A percentile compares a stretch with the other conserved stretches of the same genome.
Conservation (phyloP, 2,888 invertebrate species). For the Zaprionus obscuricornis region DNA sequence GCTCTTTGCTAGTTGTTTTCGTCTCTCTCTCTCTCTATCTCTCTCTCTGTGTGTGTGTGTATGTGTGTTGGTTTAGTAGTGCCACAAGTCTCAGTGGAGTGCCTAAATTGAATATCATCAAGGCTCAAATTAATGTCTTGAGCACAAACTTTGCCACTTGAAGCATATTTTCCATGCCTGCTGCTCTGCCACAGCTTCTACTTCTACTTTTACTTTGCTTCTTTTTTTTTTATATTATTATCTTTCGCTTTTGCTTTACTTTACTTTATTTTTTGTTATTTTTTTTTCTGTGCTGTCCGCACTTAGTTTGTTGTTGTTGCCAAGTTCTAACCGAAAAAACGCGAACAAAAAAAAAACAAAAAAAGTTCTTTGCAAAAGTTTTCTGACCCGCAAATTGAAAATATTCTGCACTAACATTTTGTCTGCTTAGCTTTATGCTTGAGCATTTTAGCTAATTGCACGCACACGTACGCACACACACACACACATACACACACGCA, state of each 20-base stretch:
- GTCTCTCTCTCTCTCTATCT: constrained; percentile 1
- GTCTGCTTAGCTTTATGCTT: constrained; percentile 16
- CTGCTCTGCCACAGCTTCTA: constrained; percentile 29
- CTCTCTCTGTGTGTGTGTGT: constrained; percentile 23
- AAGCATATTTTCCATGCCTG: constrained; percentile 60
- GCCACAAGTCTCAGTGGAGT: constrained; percentile 71
- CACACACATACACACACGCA: too few relatives aligned
- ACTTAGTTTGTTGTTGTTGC: constrained; percentile 42
- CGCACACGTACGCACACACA: constrained; percentile 48
- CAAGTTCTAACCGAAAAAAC: constrained; percentile 20
- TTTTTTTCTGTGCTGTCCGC: constrained; percentile 43
- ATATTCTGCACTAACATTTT: constrained; percentile 54
- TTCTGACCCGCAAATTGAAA: constrained; percentile 71
- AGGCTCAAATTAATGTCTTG: constrained; percentile 80
- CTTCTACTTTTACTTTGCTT: constrained; percentile 31
- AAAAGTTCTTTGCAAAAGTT: constrained; percentile 49
- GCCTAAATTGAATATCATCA: constrained; percentile 80
- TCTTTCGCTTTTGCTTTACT: constrained; percentile 1
- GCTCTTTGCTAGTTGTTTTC: constrained; percentile 37
- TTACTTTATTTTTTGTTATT: constrained; percentile 17
- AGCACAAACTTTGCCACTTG: constrained; percentile 74
- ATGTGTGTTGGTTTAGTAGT: constrained; percentile 43
- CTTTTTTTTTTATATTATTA: constrained; percentile 4
- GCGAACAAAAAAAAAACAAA: too few relatives aligned
- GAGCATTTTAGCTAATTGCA: constrained; percentile 72